phyloP scores from a whole-genome alignment of 2,113 vertebrate species.

The Centropus unirufus region DNA sequence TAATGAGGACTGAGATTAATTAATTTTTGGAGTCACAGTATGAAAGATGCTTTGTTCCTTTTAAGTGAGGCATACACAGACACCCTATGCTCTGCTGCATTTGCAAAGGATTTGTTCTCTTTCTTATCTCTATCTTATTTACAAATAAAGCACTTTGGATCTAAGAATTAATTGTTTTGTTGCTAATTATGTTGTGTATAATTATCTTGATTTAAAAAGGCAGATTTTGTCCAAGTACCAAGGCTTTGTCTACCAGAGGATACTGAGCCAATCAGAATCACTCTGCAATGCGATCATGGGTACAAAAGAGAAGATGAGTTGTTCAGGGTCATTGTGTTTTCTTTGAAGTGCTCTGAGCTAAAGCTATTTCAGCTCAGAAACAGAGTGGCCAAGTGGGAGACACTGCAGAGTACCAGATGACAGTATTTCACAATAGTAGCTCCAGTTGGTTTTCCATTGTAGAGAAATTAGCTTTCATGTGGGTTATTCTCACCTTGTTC shows the following conservation, averaged over 20 bases:
- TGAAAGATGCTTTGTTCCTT: constrained; percentile 59
- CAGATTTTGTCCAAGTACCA: background rate
- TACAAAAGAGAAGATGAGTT: background rate
- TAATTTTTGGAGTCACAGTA: constrained; percentile 74
- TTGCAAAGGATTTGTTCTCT: constrained; percentile 53
- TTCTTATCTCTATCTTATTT: constrained; percentile 41
- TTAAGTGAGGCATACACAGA: constrained; percentile 47
- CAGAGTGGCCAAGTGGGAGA: background rate
- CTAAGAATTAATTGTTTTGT: constrained; percentile 39
- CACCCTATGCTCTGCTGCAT: constrained; percentile 1
- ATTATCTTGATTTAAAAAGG: constrained; percentile 15
- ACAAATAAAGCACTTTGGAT: constrained; percentile 29
- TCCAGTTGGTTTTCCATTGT: background rate
- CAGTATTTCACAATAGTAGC: background rate
- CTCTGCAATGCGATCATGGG: background rate
- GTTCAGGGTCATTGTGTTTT: background rate
- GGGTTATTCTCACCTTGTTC: background rate
- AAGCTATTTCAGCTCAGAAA: background rate
- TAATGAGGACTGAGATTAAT: constrained; percentile 75
- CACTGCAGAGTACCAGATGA: background rate
- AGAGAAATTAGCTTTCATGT: background rate
- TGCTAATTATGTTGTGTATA: background rate
- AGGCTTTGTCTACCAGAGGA: background rate
- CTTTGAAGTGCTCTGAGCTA: background rate
- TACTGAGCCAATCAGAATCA: background rate